A percentile compares a stretch with the other conserved stretches of the same genome.
These are phyloP conservation scores for Nothocercus julius DNA, from an alignment of 2,113 vertebrate species.

Conservation along the genomic window DNA sequence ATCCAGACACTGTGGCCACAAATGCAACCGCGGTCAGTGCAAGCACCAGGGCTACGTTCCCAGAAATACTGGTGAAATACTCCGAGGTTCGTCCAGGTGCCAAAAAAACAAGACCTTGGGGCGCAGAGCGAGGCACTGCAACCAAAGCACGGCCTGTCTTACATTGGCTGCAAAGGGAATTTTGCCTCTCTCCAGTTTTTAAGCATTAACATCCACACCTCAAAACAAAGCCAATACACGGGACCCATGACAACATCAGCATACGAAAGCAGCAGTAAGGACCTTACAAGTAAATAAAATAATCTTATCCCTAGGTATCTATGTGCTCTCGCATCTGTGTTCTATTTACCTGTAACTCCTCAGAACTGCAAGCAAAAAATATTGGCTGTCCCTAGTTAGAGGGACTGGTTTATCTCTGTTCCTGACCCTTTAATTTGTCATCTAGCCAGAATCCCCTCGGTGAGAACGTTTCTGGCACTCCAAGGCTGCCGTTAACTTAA, in stretches of 20 bases:
- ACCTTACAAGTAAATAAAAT: conserved; percentile 1
- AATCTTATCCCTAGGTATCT: background rate
- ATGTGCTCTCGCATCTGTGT: background rate
- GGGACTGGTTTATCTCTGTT: conserved; percentile 42
- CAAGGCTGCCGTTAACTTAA: conserved; percentile 69
- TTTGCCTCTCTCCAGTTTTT: background rate
- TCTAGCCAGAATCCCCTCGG: conserved; percentile 47
- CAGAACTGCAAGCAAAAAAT: background rate
- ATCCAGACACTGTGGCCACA: background rate
- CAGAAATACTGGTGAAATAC: background rate
- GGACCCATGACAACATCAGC: background rate
- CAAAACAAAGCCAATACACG: background rate
- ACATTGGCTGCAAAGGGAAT: background rate
- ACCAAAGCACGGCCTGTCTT: background rate
- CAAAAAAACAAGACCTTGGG: background rate
- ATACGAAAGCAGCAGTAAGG: background rate
- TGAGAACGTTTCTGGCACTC: conserved; percentile 63
- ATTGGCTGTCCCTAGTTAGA: conserved; percentile 2
- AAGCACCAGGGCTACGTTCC: background rate
- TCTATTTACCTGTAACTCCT: background rate
- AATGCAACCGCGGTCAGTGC: background rate
- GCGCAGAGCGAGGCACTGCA: background rate
- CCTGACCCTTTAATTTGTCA: conserved; percentile 64
- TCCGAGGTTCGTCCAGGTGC: background rate
- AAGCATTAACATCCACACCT: background rate